Conservation (phyloP, 2,888 invertebrate genomes). For the Anoncus sp. region DNA sequence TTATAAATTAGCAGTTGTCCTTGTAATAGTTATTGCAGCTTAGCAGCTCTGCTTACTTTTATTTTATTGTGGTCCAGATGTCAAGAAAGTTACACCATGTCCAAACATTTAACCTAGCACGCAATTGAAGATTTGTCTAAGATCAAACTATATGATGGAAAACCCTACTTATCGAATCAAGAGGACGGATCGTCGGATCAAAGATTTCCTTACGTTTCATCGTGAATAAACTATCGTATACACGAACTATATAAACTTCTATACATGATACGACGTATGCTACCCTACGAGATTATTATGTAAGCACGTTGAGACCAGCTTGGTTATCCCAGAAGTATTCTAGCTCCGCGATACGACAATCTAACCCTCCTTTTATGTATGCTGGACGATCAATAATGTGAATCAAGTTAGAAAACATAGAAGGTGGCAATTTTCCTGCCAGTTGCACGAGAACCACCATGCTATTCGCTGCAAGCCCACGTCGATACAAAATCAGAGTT, state of each 20-base stretch:
- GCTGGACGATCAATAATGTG: slow-evolving; percentile 41
- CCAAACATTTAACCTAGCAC: background rate
- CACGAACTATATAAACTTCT: too few species aligned
- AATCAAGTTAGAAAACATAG: slow-evolving; percentile 44
- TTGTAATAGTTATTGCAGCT: too few species aligned
- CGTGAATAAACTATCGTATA: background rate
- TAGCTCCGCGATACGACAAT: slow-evolving; percentile 22
- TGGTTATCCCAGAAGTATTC: slow-evolving; percentile 20
- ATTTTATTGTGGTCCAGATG: too few species aligned
- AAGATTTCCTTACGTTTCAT: background rate
- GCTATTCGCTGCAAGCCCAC: slow-evolving; percentile 4
- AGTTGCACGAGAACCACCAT: slow-evolving; percentile 10
- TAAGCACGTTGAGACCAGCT: slow-evolving; percentile 8
- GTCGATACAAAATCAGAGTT: slow-evolving; percentile 19
- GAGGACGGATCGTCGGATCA: too few species aligned
- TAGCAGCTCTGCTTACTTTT: too few species aligned
- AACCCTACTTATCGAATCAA: too few species aligned
- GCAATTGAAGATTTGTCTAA: too few species aligned
- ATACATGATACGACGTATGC: slow-evolving; percentile 15
- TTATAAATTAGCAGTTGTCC: too few species aligned
- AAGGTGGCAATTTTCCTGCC: slow-evolving; percentile 58
- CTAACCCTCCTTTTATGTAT: slow-evolving; percentile 7
- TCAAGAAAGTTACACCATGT: too few species aligned
- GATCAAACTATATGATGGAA: too few species aligned
- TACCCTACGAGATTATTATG: slow-evolving; percentile 4